These are phyloP conservation scores for Escarpia spicata DNA, from an alignment of 2,888 invertebrate species.

Conservation along the genomic window DNA sequence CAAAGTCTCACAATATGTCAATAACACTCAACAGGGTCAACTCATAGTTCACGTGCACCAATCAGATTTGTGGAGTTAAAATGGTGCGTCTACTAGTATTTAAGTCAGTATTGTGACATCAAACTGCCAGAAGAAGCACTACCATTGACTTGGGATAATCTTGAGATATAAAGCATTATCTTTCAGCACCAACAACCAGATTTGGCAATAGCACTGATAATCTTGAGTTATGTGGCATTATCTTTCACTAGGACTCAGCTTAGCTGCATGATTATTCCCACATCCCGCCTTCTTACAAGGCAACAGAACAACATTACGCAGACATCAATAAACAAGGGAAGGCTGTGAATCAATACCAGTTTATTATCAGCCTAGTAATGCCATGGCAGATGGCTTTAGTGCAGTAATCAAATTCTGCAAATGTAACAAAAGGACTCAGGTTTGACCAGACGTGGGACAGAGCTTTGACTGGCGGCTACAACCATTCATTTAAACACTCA, in stretches of 20 bases:
- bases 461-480: background rate
- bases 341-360: background rate
- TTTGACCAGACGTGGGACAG: background rate
- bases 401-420: slow-evolving; percentile 6
- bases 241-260: background rate
- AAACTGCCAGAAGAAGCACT: background rate
- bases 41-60: background rate
- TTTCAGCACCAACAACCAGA: background rate
- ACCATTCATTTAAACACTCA: too few relatives aligned
- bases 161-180: too few relatives aligned
- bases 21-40: background rate
- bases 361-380: background rate
- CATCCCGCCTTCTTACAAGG: background rate
- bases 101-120: background rate
- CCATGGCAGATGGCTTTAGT: background rate
- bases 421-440: background rate
- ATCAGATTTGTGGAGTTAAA: background rate
- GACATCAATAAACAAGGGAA: slow-evolving; percentile 9
- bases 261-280: background rate
- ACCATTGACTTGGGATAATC: too few relatives aligned
- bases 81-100: background rate
- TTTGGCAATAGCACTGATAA: background rate
- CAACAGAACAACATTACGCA: background rate
- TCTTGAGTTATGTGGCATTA: background rate
- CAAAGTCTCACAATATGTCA: background rate